Percentiles rank a stretch among this genome's conserved stretches.
These are phyloP conservation scores for Peromyscus melanophrys DNA, from an alignment of 2,797 vertebrate genomes.

Conservation along the genomic window DNA sequence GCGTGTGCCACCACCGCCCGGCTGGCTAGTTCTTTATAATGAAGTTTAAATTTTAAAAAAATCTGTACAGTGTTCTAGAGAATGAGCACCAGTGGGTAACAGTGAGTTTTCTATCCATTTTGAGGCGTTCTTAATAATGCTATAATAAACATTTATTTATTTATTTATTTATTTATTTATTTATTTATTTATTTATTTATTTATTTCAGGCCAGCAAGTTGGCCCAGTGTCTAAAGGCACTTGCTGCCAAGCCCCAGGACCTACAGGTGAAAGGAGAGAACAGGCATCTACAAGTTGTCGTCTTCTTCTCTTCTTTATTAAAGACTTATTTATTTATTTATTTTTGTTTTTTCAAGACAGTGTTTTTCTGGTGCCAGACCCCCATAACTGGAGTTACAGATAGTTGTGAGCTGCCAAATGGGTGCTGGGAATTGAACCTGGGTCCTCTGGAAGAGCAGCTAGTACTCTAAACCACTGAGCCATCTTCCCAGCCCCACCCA, in stretches of 20 bases:
- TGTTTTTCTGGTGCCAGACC: neutral
- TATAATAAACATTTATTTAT: neutral
- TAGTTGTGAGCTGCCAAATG: neutral
- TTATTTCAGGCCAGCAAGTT: neutral
- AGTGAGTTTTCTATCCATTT: neutral
- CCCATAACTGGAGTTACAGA: too few species aligned
- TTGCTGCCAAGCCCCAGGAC: neutral
- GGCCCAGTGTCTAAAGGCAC: neutral
- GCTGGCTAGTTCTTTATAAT: neutral
- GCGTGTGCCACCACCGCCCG: too few species aligned
- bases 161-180: too few species aligned
- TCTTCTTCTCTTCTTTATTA: neutral
- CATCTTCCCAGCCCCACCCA: neutral
- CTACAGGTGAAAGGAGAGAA: neutral
- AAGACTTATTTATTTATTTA: neutral
- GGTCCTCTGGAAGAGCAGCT: neutral
- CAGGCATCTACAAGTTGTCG: neutral
- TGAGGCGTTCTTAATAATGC: neutral
- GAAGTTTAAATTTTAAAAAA: neutral
- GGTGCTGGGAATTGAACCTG: neutral
- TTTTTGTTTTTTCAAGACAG: neutral
- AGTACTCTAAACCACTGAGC: neutral
- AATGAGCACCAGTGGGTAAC: neutral
- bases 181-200: neutral
- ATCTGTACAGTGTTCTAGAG: neutral